Conservation (phyloP, 2,113 vertebrate genomes). For the Trochalopteron elliotii region DNA sequence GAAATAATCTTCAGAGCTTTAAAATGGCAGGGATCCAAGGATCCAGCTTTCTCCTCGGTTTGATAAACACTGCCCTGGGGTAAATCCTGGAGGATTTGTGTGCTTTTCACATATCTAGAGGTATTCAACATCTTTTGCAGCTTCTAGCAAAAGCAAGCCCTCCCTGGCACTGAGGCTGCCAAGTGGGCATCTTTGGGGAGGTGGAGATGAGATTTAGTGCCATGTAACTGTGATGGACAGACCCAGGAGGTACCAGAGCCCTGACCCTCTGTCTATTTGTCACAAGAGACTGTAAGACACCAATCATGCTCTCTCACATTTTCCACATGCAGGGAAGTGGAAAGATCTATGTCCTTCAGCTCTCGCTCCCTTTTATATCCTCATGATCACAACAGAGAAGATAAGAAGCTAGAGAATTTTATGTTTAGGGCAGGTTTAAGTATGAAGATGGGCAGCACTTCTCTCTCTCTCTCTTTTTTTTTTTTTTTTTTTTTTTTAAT, state of each 20-base stretch:
- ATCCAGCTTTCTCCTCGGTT: background rate
- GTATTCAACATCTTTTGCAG: background rate
- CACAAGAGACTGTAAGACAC: background rate
- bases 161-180: background rate
- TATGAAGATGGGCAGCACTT: background rate
- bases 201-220: background rate
- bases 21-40: slow-evolving; percentile 34
- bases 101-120: background rate
- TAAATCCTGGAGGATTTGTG: background rate
- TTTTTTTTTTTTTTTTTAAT: no score
- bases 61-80: background rate
- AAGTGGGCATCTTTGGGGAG: background rate
- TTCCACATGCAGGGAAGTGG: background rate
- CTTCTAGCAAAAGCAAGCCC: background rate
- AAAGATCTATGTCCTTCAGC: background rate
- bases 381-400: background rate
- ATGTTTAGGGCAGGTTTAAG: background rate
- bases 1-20: slow-evolving; percentile 38
- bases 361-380: background rate
- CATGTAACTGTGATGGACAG: background rate
- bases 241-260: background rate
- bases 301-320: fast-evolving
- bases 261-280: background rate
- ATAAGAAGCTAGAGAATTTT: background rate
- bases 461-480: no score